phyloP scores from a whole-genome alignment of 53 echinoderm and acorn worm genomes.

The Actinopyga echinites region DNA sequence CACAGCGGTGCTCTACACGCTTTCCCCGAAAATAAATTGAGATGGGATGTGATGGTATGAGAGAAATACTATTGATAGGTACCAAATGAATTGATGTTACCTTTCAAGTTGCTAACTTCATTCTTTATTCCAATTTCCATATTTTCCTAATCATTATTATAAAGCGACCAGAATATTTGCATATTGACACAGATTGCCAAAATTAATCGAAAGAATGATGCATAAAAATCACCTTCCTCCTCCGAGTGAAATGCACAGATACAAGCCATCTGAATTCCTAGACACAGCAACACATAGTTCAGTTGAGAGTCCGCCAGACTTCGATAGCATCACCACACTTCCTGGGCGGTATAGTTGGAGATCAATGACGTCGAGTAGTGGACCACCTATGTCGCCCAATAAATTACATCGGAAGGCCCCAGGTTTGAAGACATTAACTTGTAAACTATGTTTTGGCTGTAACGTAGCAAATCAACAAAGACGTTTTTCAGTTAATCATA shows the following conservation, averaged over 20 bases:
- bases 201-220: background rate
- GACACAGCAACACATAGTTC: constrained; percentile 56
- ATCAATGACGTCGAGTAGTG: constrained; percentile 54
- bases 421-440: constrained; percentile 75
- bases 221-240: constrained; percentile 59
- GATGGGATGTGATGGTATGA: too few species aligned
- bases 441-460: constrained; percentile 63
- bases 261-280: constrained; percentile 68
- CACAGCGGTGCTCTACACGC: too few species aligned
- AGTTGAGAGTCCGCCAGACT: constrained; percentile 67
- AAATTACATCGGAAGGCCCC: constrained; percentile 71
- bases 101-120: too few species aligned
- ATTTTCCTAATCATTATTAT: too few species aligned
- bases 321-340: constrained; percentile 68
- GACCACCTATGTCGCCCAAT: constrained; percentile 68
- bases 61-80: too few species aligned
- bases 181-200: background rate
- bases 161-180: too few species aligned
- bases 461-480: background rate
- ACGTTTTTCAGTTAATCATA: too few species aligned
- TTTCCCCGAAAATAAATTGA: too few species aligned
- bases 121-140: too few species aligned
- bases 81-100: too few species aligned
- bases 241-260: constrained; percentile 60
- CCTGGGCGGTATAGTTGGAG: constrained; percentile 71